Percentiles rank a stretch among this genome's conserved stretches.
Evolutionary conservation across 2,888 invertebrate genomes (phyloP).

Genomic region (Trachelus troglodyta): DNA sequence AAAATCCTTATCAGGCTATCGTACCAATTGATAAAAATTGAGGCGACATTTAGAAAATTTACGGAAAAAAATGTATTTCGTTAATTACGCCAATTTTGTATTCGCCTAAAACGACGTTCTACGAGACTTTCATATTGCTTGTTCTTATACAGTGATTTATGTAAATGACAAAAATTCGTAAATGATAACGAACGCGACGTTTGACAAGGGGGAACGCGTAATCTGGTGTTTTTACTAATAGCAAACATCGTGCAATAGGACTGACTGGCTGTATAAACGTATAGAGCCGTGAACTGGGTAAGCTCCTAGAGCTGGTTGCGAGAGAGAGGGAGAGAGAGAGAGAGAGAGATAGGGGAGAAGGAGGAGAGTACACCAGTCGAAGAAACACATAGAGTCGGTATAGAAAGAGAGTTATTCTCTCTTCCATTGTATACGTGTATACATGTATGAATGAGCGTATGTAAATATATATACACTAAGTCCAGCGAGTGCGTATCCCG

Average conservation of each 20-base stretch:
- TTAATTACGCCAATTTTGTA: too few relatives aligned
- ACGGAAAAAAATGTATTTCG: not conserved
- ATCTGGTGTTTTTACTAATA: constrained; percentile 6
- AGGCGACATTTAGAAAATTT: not conserved
- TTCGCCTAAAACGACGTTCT: too few relatives aligned
- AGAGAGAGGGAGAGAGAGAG: not conserved
- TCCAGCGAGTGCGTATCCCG: not conserved
- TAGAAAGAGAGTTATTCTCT: constrained; percentile 6
- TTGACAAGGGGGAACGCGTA: not conserved
- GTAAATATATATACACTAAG: not conserved
- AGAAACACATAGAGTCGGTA: not conserved
- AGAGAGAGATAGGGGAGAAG: not conserved
- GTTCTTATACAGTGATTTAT: not conserved
- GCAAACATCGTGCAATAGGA: not conserved
- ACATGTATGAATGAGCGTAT: not conserved
- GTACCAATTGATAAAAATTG: not conserved
- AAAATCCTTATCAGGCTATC: not conserved
- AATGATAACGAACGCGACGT: not conserved
- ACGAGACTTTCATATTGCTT: not conserved
- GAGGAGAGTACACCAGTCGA: not conserved
- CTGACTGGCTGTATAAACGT: constrained; percentile 1
- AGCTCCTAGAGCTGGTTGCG: constrained; percentile 11
- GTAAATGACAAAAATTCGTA: not conserved
- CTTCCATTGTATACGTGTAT: constrained; percentile 17
- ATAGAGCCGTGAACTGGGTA: not conserved